phyloP scores from a whole-genome alignment of 1,140 invertebrate species.

The Drosophila sproati region DNA sequence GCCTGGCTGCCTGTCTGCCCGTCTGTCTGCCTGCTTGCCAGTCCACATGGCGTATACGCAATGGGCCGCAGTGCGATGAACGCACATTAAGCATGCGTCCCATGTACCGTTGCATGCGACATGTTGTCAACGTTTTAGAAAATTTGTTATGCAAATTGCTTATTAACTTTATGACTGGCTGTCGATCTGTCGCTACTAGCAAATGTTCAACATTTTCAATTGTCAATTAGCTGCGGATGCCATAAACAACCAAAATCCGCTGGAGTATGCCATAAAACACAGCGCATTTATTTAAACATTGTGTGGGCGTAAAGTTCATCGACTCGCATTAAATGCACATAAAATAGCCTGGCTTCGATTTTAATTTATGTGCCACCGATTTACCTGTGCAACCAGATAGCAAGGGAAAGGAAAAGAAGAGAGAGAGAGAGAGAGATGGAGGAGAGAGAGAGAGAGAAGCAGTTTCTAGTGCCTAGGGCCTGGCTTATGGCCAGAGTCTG shows the following conservation, averaged over 20 bases:
- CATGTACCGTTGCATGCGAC: conserved; percentile 45
- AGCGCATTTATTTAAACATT: conserved; percentile 39
- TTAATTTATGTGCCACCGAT: conserved; percentile 68
- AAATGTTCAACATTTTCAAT: conserved; percentile 63
- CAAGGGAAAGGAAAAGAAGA: background rate
- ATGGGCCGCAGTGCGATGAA: conserved; percentile 7
- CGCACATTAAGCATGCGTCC: conserved; percentile 52
- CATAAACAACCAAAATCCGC: conserved; percentile 25
- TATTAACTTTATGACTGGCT: conserved; percentile 78
- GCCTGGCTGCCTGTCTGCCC: background rate
- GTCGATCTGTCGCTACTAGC: conserved; percentile 38
- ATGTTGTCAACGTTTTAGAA: conserved; percentile 75
- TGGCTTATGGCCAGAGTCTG: background rate
- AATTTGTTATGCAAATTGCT: conserved; percentile 84
- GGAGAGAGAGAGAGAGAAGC: background rate
- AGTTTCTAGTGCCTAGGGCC: background rate
- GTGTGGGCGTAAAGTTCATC: conserved; percentile 20
- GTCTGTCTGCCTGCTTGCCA: background rate
- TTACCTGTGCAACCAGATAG: conserved; percentile 4
- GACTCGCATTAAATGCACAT: conserved; percentile 61
- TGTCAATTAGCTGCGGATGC: conserved; percentile 64
- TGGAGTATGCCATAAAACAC: conserved; percentile 34
- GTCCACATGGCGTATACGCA: conserved; percentile 66
- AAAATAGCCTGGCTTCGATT: conserved; percentile 65
- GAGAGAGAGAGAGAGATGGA: background rate